Conservation (phyloP, 2,113 vertebrate genomes). For the Pseudorhombus dupliciocellatus region DNA sequence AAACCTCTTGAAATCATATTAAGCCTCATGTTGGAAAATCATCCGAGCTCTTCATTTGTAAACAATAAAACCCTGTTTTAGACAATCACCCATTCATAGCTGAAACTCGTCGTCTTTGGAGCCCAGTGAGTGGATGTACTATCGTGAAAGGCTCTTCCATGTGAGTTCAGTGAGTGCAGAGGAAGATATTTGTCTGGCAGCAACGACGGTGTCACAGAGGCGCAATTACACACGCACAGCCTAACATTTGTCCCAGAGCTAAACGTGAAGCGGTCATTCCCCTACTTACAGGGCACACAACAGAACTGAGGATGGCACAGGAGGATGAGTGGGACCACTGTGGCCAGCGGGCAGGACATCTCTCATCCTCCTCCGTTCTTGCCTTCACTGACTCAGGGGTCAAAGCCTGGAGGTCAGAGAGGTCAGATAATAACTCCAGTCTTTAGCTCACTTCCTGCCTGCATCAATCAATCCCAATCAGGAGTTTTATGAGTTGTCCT, state of each 20-base stretch:
- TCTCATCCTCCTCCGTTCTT: conserved; percentile 26
- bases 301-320: conserved; percentile 17
- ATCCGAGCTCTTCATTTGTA: conserved; percentile 1
- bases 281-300: background rate
- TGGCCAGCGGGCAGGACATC: conserved; percentile 33
- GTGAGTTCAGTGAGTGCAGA: conserved; percentile 10
- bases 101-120: background rate
- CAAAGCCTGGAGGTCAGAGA: conserved; percentile 26
- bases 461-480: background rate
- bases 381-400: conserved; percentile 48
- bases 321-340: conserved; percentile 29
- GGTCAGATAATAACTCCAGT: conserved; percentile 4
- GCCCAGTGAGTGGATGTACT: conserved; percentile 12
- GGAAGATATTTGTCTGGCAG: conserved; percentile 22
- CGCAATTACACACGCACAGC: conserved; percentile 7
- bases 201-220: background rate
- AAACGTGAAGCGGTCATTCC: background rate
- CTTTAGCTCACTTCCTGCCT: conserved; percentile 32
- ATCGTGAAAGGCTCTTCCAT: conserved; percentile 11
- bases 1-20: background rate
- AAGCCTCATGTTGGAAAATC: background rate
- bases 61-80: background rate
- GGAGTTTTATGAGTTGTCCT: background rate
- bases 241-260: conserved; percentile 4
- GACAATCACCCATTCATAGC: background rate